These are phyloP conservation scores for Falco concolor DNA, from an alignment of 2,797 vertebrate species.

Conservation along the genomic window DNA sequence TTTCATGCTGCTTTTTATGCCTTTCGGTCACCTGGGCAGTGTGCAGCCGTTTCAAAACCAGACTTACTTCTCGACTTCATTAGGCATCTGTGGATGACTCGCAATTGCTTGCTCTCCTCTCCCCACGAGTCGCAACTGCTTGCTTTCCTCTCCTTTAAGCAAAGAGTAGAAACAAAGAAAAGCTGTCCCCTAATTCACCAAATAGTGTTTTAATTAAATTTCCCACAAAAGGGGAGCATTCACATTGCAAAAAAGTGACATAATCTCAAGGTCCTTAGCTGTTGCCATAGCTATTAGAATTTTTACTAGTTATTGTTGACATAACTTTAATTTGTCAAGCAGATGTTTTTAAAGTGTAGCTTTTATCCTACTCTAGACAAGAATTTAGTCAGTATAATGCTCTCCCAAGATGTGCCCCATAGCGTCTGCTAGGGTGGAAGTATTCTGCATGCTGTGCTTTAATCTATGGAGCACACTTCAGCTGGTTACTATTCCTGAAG, in stretches of 20 bases:
- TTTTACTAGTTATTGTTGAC: not conserved
- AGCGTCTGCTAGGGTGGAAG: not conserved
- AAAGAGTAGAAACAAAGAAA: slow-evolving; percentile 46
- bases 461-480: not conserved
- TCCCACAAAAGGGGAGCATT: not conserved
- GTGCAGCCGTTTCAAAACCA: rapidly evolving
- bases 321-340: not conserved
- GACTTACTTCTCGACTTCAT: not conserved
- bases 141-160: not conserved
- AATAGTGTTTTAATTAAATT: slow-evolving; percentile 53
- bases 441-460: not conserved
- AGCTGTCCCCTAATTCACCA: slow-evolving; percentile 14
- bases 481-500: not conserved
- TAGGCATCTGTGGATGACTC: no score
- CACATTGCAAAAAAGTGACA: not conserved
- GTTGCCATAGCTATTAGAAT: not conserved
- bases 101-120: no score
- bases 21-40: not conserved
- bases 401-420: not conserved
- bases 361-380: not conserved
- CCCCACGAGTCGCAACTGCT: no score
- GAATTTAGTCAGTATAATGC: not conserved
- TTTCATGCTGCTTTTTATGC: rapidly evolving
- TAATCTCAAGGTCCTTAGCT: slow-evolving; percentile 6
- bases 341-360: not conserved